These are phyloP conservation scores for Leptura quadrifasciata DNA, from an alignment of 2,888 invertebrate genomes.

Conservation along the genomic window DNA sequence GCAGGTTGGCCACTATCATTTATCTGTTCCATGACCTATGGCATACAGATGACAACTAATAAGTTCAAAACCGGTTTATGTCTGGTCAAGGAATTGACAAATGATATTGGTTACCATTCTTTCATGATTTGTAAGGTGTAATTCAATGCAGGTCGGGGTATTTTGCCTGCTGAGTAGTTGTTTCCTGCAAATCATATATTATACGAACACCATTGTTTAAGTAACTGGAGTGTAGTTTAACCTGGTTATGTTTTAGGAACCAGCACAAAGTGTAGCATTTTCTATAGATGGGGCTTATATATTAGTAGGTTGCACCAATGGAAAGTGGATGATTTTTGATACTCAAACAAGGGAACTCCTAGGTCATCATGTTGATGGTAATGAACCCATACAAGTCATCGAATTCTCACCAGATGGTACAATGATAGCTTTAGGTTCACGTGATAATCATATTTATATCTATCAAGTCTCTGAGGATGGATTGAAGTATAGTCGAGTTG, in stretches of 20 bases:
- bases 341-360: slow-evolving; percentile 85
- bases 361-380: slow-evolving; percentile 82
- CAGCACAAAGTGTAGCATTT: slow-evolving; percentile 88
- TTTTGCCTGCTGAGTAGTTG: too few species aligned
- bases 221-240: too few species aligned
- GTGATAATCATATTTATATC: slow-evolving; percentile 93
- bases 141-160: too few species aligned
- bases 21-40: too few species aligned
- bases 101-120: too few species aligned
- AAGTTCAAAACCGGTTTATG: too few species aligned
- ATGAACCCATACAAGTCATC: slow-evolving; percentile 82
- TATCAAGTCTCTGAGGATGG: slow-evolving; percentile 88
- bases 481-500: slow-evolving; percentile 85
- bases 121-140: too few species aligned
- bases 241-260: slow-evolving; percentile 78
- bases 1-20: too few species aligned
- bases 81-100: too few species aligned
- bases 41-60: too few species aligned
- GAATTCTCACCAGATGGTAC: slow-evolving; percentile 87
- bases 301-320: slow-evolving; percentile 86
- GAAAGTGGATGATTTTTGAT: slow-evolving; percentile 90
- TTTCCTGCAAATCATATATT: too few species aligned
- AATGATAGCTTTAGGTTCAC: slow-evolving; percentile 88
- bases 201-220: neutral
- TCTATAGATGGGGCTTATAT: slow-evolving; percentile 85